These are phyloP conservation scores for Diorhabda sublineata DNA, from an alignment of 1,140 invertebrate genomes.

Conservation along the genomic window DNA sequence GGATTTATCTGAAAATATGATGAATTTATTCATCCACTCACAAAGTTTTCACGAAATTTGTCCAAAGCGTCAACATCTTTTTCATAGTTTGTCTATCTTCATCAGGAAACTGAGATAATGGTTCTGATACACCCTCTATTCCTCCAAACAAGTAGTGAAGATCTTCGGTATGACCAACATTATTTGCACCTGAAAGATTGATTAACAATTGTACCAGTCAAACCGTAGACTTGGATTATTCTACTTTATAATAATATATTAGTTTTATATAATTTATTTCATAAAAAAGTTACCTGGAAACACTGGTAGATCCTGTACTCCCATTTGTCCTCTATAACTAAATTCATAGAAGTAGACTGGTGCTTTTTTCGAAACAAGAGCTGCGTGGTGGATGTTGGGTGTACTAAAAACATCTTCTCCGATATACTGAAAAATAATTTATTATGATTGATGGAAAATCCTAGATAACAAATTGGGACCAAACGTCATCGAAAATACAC, in stretches of 20 bases:
- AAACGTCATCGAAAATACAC: no score
- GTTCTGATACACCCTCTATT: neutral
- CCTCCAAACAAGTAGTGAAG: constrained; percentile 14
- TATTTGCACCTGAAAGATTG: neutral
- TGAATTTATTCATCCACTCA: neutral
- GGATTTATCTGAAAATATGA: no score
- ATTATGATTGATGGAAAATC: no score
- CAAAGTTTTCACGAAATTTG: constrained; percentile 14
- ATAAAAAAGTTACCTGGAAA: no score
- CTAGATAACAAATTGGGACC: no score
- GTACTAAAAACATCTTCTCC: constrained; percentile 6
- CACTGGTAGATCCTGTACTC: neutral
- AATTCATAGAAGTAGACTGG: constrained; percentile 5
- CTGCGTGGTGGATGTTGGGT: constrained; percentile 11
- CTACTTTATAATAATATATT: no score
- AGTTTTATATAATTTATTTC: no score
- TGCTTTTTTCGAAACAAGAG: neutral
- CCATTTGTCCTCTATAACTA: constrained; percentile 13
- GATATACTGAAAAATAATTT: neutral
- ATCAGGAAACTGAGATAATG: neutral
- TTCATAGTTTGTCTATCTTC: constrained; percentile 7
- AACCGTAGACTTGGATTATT: no score
- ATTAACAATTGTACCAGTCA: no score
- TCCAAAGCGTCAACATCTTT: constrained; percentile 11
- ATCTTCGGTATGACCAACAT: constrained; percentile 13